Conservation (phyloP, 2,888 invertebrate species). For the Stenodera caucasica region DNA sequence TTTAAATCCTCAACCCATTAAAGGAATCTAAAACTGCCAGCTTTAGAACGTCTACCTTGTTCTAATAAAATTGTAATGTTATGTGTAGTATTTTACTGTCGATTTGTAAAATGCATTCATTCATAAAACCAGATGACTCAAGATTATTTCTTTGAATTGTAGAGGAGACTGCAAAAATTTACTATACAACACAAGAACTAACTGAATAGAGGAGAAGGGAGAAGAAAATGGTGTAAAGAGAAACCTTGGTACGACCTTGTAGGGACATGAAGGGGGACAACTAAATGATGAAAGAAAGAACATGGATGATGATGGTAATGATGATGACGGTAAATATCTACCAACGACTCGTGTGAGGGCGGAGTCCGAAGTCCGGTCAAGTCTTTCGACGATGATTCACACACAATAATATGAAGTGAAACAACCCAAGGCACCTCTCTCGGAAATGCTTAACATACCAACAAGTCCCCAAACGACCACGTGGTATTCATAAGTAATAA, state of each 20-base stretch:
- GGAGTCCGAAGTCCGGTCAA: conserved; percentile 22
- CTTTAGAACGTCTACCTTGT: too few relatives aligned
- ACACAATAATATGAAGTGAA: conserved; percentile 1
- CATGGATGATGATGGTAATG: conserved; percentile 13
- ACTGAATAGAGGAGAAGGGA: neutral
- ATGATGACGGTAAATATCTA: too few relatives aligned
- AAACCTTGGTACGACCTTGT: conserved; percentile 30
- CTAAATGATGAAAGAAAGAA: conserved; percentile 6
- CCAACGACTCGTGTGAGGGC: conserved; percentile 14
- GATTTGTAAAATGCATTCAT: conserved; percentile 23
- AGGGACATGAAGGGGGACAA: conserved; percentile 19
- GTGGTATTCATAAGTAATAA: neutral
- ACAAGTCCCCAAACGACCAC: neutral
- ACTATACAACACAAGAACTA: neutral
- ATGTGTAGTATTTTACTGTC: conserved; percentile 8
- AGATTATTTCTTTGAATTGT: conserved; percentile 22
- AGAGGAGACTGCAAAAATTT: conserved; percentile 17
- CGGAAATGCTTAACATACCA: conserved; percentile 30
- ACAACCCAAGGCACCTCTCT: conserved; percentile 7
- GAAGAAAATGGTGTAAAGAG: neutral
- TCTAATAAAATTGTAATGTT: too few relatives aligned
- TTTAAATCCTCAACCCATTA: neutral
- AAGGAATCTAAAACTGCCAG: neutral
- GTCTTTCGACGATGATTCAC: conserved; percentile 19
- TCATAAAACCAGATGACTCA: conserved; percentile 34